Percentiles rank a stretch among this genome's conserved stretches.
Conservation (phyloP, 2,888 invertebrate species). For the Drosophila crucigera region DNA sequence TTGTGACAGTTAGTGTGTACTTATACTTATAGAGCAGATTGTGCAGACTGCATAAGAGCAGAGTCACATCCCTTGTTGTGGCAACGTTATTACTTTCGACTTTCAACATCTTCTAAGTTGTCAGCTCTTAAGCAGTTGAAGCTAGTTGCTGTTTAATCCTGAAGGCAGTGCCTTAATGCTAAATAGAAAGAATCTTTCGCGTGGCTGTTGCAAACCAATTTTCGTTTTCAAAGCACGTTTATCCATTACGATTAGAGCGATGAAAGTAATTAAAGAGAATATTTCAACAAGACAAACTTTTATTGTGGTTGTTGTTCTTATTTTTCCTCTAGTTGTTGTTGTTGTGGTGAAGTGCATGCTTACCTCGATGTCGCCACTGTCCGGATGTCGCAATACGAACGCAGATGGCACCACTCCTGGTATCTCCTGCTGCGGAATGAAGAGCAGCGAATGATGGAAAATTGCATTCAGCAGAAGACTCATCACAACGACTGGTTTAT, state of each 20-base stretch:
- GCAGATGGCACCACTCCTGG: slow-evolving; percentile 91
- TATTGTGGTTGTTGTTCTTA: slow-evolving; percentile 1
- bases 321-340: background rate
- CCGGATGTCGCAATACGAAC: slow-evolving; percentile 91
- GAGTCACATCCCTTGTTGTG: slow-evolving; percentile 8
- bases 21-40: slow-evolving; percentile 15
- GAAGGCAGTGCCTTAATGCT: background rate
- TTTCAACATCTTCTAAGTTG: slow-evolving; percentile 11
- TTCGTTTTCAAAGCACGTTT: slow-evolving; percentile 16
- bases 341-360: slow-evolving; percentile 45
- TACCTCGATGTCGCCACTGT: slow-evolving; percentile 90
- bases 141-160: slow-evolving; percentile 3
- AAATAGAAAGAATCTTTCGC: background rate
- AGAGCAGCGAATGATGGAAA: slow-evolving; percentile 92
- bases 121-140: slow-evolving; percentile 13
- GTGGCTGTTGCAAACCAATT: slow-evolving; percentile 21
- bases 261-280: slow-evolving; percentile 44
- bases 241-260: slow-evolving; percentile 36
- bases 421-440: slow-evolving; percentile 92
- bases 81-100: slow-evolving; percentile 20
- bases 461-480: slow-evolving; percentile 91
- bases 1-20: slow-evolving; percentile 16
- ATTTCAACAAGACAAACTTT: slow-evolving; percentile 26
- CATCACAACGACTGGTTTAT: slow-evolving; percentile 92
- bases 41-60: slow-evolving; percentile 21